These are phyloP conservation scores for Macrocentrus cingulum DNA, from an alignment of 1,140 invertebrate genomes.

Conservation along the genomic window DNA sequence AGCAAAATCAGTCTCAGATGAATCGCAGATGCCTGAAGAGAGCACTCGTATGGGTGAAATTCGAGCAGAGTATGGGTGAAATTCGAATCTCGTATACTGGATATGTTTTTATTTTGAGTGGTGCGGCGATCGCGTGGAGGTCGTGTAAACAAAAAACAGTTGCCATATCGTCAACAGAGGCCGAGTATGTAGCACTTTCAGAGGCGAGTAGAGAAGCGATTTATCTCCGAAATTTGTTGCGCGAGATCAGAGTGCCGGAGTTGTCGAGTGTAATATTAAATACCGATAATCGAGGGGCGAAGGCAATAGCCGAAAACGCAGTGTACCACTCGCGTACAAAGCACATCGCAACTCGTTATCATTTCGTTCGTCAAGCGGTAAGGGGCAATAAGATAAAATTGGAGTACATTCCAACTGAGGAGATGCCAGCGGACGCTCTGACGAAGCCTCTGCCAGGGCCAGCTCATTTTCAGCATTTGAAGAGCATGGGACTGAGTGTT, in stretches of 20 bases:
- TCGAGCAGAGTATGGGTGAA: no score
- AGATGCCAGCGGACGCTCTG: conserved; percentile 35
- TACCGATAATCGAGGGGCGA: conserved; percentile 22
- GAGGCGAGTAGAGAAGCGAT: conserved; percentile 14
- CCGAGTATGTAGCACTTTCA: conserved; percentile 14
- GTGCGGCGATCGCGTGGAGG: conserved; percentile 10
- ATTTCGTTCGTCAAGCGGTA: conserved; percentile 17
- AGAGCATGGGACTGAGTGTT: no score
- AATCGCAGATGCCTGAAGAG: no score
- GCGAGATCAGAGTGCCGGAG: background rate
- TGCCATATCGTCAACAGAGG: conserved; percentile 15
- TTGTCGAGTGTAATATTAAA: background rate
- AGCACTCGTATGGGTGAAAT: no score
- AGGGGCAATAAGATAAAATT: conserved; percentile 21
- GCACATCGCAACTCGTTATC: conserved; percentile 23
- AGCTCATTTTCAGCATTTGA: no score
- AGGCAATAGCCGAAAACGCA: conserved; percentile 1
- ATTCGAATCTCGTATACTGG: conserved; percentile 39
- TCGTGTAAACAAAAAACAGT: conserved; percentile 39
- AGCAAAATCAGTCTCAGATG: no score
- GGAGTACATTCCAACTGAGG: conserved; percentile 31
- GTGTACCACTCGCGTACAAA: conserved; percentile 20
- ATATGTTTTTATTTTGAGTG: conserved; percentile 29
- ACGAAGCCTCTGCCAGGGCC: conserved; percentile 33
- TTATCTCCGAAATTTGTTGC: conserved; percentile 5